phyloP scores from a whole-genome alignment of 1,140 invertebrate species.

The Lordiphosa mommai region DNA sequence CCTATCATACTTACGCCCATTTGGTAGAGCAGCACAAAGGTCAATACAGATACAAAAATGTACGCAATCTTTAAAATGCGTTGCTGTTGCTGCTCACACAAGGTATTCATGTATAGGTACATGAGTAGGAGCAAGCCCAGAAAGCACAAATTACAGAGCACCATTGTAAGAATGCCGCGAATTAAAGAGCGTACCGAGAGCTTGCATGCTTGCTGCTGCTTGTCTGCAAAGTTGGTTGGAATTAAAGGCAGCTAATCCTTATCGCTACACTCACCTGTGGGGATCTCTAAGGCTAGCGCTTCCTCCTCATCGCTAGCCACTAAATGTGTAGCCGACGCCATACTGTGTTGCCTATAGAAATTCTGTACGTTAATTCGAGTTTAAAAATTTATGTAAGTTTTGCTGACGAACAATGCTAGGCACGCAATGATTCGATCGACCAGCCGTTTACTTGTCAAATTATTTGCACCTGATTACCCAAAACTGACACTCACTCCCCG shows the following conservation, averaged over 20 bases:
- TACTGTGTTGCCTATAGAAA: neutral
- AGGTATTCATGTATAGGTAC: constrained; percentile 13
- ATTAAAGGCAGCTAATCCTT: neutral
- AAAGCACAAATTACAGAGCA: constrained; percentile 31
- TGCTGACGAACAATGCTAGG: constrained; percentile 20
- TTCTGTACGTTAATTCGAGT: neutral
- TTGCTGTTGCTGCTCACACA: neutral
- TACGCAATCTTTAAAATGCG: neutral
- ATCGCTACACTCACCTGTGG: neutral
- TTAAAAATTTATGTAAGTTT: neutral
- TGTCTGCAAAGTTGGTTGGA: neutral
- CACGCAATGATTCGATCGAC: constrained; percentile 18
- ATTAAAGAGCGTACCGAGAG: neutral
- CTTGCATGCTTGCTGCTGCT: neutral
- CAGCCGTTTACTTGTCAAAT: constrained; percentile 44
- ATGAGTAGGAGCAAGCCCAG: neutral
- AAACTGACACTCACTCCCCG: constrained; percentile 24
- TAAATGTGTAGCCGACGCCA: neutral
- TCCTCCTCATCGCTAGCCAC: neutral
- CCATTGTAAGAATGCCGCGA: neutral
- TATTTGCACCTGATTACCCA: constrained; percentile 63
- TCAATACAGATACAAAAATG: neutral
- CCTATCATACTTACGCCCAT: constrained; percentile 21
- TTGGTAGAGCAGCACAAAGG: constrained; percentile 1
- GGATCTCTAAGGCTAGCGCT: neutral